Base-by-base conservation (phyloP, 2,797 vertebrate species). In the Avahi laniger region DNA sequence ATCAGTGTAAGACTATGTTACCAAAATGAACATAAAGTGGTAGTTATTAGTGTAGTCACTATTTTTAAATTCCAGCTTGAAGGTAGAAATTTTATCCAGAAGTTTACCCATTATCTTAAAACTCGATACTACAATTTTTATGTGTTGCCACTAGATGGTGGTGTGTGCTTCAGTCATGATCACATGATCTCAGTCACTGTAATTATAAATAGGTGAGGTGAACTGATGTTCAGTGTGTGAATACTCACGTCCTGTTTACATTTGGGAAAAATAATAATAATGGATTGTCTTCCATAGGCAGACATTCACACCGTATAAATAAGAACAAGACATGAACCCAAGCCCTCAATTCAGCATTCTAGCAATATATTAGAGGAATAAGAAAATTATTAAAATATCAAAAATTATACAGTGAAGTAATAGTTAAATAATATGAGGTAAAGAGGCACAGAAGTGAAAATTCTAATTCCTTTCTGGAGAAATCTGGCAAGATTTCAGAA, bases 61-160 rank as follows among this genome's bases (percentile, higher is more conserved):
- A 28, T 81, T 93, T 93, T 90, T 30, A 80, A 78, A 81, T 41
- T 92, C 57, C 89, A n/a, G 17, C 5, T 50, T 43, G 14, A 20
- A 50, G 22, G 48, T 78, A 50, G 26, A 86, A 33, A 93, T 17
- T 65, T 65, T 86, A 75, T 89, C 24, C 33, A 30, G 22, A 94
- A 75, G 12, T 80, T 33, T 10, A 43, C 26, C 54, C 20, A 4
- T 65, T 14, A 4, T 69, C 73, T 57, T 96, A 57, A 65, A 72
- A 87, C 43, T 82, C 75, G 33, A 82, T 67, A 90, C 54, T 96
- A 67, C 90, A 94, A 95, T 97, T 96, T 94, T 48, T 4, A 0
- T 4, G 13, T 76, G 14, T 67, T 57, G 48, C 92, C 96, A 96
- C 70, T 24, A 96, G 93, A 43, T 91, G 87, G 95, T 54, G 75